A percentile compares a stretch with the other conserved stretches of the same genome.
Conservation (phyloP, 2,797 vertebrate genomes). For the Melanotaenia trifasciata region DNA sequence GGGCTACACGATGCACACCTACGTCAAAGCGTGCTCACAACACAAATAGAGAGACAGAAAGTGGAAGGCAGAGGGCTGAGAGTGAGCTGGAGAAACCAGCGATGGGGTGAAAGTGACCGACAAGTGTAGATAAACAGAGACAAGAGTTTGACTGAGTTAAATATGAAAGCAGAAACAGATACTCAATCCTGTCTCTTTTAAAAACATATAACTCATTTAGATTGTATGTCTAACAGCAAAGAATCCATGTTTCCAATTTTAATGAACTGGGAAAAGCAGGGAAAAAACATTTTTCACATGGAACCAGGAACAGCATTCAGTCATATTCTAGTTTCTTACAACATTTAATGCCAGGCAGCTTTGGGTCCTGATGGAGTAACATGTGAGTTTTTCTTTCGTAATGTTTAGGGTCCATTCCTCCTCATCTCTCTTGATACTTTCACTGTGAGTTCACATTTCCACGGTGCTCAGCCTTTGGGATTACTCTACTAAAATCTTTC, state of each 20-base stretch:
- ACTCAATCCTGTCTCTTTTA: background rate
- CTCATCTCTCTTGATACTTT: slow-evolving; percentile 46
- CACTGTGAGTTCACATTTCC: slow-evolving; percentile 76
- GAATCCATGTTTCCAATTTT: slow-evolving; percentile 42
- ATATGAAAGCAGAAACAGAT: slow-evolving; percentile 9
- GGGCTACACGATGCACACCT: slow-evolving; percentile 63
- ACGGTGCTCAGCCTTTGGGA: slow-evolving; percentile 77
- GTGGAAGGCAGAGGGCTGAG: slow-evolving; percentile 10
- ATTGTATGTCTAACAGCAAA: slow-evolving; percentile 36
- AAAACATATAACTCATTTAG: slow-evolving; percentile 25
- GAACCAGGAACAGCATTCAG: slow-evolving; percentile 33
- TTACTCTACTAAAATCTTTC: slow-evolving; percentile 80
- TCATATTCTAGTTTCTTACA: slow-evolving; percentile 14
- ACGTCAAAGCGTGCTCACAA: slow-evolving; percentile 74
- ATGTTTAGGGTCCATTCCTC: slow-evolving; percentile 23
- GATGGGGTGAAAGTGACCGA: slow-evolving; percentile 24
- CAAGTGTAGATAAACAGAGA: slow-evolving; percentile 23
- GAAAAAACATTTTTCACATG: slow-evolving; percentile 24
- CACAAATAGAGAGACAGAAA: slow-evolving; percentile 37
- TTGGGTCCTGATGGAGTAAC: slow-evolving; percentile 31
- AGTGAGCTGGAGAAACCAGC: slow-evolving; percentile 1
- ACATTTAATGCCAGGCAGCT: slow-evolving; percentile 33
- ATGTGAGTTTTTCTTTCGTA: slow-evolving; percentile 21
- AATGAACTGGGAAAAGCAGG: slow-evolving; percentile 3
- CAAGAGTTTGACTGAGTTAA: slow-evolving; percentile 11